Evolutionary conservation across 2,113 vertebrate species (phyloP), one percentile per base, ranked within the genome.

Genomic region (Anhinga rufa): DNA sequence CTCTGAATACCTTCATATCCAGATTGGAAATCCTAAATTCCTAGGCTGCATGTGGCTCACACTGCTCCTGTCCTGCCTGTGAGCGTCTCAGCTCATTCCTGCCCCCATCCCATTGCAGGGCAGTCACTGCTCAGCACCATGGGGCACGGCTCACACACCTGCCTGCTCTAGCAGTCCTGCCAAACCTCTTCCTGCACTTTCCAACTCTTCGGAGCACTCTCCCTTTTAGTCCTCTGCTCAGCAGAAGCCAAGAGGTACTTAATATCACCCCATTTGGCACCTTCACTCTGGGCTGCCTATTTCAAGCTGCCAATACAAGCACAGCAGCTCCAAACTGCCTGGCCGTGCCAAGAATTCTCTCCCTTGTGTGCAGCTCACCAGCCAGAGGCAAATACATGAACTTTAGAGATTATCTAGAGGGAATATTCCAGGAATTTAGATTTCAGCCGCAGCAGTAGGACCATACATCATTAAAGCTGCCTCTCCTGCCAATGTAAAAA

Each of bases 371-470:
- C 89, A 82, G 74, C 70, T 82, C 4, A 0, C 84, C 62, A 90
- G 91, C 87, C 93, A 93, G 93, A 95, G 92, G 96, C 74, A 91
- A 96, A 96, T n/a, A 82, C 70, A 36, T 82, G 95, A 96, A 96
- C 87, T 96, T 93, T 31, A 76, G 82, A 72, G 91, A 94, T 91
- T 95, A 92, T 65, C 92, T 91, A 81, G 82, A 71, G 66, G 78
- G 92, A 93, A 91, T 94, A 90, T 94, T 96, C 66, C 93, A 95
- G 86, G 91, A 95, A 96, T 95, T 96, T 65, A 90, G 70, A 82
- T 94, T 96, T 91, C 55, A 88, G 89, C 84, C 1, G 0, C 89
- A 82, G 82, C 78, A 61, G 75, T 77, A 93, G 54, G 82, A 54
- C 75, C 62, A 54, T 97, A 91, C 79, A 94, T 96, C 96, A 96